Base-by-base conservation (phyloP, 2,888 invertebrate species). In the Nemurella pictetii region DNA sequence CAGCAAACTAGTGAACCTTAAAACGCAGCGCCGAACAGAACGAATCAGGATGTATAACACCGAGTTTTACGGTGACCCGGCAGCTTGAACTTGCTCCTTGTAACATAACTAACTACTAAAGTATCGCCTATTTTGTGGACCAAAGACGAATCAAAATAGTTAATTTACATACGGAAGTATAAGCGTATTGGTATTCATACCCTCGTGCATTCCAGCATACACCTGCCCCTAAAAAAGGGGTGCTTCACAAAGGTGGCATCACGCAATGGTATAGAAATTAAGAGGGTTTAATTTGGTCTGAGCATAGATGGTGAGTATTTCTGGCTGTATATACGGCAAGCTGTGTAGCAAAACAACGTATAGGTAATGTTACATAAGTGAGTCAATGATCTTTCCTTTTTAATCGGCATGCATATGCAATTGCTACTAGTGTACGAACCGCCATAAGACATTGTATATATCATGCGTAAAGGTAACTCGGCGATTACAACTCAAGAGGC, bases 1-100 rank as follows among this genome's bases (percentile, higher is more conserved):
- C 12, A 75, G 75, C 26, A 75, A 75, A 75, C 75, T 75, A 75
- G 75, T 75, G 75, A 28, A 75, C 27, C 75, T 75, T 5, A 27
- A 7, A 20, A 73, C 4, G 28, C 75, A 27, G 12, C 28, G 75
- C 5, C 15, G 26, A 26, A 75, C 26, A n/a, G 7, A 75, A 15
- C 26, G 28, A 26, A 25, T 75, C 75, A 4, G 75, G 75, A 75
- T 75, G 75, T 75, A 75, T 27, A 75, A 28, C 26, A 28, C 26
- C 7, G 75, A 75, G 75, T 75, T 75, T 75, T 75, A 27, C 75
- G 2, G 28, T 75, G 75, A 75, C 75, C 75, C 75, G 9, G 26
- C 26, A 75, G n/a, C 20, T 55, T 55, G 55, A 55, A 55, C 55
- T 55, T 20, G 55, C 55, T 55, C 55, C 20, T 7, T 55, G 2